Conservation (phyloP, 2,797 vertebrate species). For the Sebastes alutus region DNA sequence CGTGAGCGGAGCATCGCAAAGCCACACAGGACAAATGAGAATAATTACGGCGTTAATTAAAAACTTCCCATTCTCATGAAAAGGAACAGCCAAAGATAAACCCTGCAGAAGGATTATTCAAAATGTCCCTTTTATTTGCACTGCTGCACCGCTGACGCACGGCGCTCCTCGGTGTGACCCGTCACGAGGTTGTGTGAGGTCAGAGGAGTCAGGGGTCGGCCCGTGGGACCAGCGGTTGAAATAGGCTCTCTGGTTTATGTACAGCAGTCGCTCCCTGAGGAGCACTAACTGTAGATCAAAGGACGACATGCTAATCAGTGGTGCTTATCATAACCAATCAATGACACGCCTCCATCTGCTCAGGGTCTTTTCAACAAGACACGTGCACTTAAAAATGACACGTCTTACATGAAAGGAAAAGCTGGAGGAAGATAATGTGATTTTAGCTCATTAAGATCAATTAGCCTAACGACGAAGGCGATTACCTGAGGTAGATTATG, state of each 20-base stretch:
- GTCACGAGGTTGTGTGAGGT: conserved; percentile 38
- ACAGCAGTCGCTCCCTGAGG: conserved; percentile 36
- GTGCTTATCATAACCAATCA: conserved; percentile 64
- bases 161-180: conserved; percentile 15
- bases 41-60: conserved; percentile 66
- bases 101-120: conserved; percentile 16
- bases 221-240: conserved; percentile 11
- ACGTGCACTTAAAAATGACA: conserved; percentile 11
- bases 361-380: conserved; percentile 19
- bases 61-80: conserved; percentile 21
- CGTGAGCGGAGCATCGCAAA: conserved; percentile 32
- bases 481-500: conserved; percentile 40
- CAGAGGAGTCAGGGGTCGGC: conserved; percentile 33
- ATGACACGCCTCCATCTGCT: conserved; percentile 43
- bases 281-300: conserved; percentile 58
- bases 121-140: not conserved
- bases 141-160: conserved; percentile 29
- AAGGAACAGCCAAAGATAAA: conserved; percentile 9
- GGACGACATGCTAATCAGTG: conserved; percentile 64
- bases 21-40: conserved; percentile 51
- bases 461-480: conserved; percentile 34
- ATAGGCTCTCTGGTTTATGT: conserved; percentile 17
- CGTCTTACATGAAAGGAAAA: conserved; percentile 38
- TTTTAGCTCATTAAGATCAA: conserved; percentile 53
- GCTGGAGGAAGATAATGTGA: conserved; percentile 20